Evolutionary conservation across 2,113 vertebrate species (phyloP).

Genomic region (Tupaia chinensis): DNA sequence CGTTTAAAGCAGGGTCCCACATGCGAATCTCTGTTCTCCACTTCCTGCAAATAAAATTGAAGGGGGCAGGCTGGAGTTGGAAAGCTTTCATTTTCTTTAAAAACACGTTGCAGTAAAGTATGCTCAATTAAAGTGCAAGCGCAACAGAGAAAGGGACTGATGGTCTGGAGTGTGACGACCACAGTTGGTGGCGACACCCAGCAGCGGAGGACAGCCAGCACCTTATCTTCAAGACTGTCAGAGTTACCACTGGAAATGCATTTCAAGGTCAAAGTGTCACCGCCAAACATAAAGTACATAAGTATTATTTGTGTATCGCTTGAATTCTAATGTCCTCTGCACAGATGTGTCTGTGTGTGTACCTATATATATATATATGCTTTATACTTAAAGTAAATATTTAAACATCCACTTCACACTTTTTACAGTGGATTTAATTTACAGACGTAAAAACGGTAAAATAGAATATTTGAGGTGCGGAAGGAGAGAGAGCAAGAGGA

Average conservation of each 20-base stretch:
- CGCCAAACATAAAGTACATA: not conserved
- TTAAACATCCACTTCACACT: not conserved
- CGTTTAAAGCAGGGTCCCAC: conserved; percentile 24
- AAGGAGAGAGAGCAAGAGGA: not conserved
- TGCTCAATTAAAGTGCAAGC: not conserved
- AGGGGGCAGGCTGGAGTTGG: not conserved
- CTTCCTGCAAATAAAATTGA: conserved; percentile 59
- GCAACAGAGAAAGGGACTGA: not conserved
- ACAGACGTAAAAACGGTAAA: not conserved
- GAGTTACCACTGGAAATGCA: not conserved
- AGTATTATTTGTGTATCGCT: not conserved
- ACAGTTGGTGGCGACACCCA: not conserved
- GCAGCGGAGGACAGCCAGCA: not conserved
- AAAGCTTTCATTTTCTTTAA: conserved; percentile 29
- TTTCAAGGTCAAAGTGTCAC: not conserved
- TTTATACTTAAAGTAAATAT: not conserved
- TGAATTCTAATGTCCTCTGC: not conserved
- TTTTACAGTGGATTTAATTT: not conserved
- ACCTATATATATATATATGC: too few relatives aligned
- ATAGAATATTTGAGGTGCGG: not conserved
- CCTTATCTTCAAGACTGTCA: not conserved
- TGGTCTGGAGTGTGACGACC: not conserved
- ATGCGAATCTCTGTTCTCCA: conserved; percentile 42
- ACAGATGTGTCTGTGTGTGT: not conserved
- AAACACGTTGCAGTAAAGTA: not conserved